Percentiles rank a stretch among this genome's conserved stretches.
Evolutionary conservation across 1,140 invertebrate species (phyloP).

Genomic region (Laupala kohalensis): DNA sequence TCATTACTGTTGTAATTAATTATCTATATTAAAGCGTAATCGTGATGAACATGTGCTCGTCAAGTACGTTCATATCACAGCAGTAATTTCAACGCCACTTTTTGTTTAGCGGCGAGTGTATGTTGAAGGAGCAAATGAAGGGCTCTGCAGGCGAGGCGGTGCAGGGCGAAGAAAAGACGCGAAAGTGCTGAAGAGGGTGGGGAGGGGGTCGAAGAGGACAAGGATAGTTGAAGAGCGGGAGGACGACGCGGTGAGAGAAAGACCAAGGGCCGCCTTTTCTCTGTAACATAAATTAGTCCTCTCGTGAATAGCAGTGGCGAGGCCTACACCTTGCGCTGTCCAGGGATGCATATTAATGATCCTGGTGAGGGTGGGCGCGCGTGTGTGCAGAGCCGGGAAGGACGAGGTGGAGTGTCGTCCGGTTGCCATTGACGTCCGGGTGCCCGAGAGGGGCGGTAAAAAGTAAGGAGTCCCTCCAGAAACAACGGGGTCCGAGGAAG

Average conservation of each 20-base stretch:
- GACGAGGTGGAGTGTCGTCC: not conserved
- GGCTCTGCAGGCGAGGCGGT: not conserved
- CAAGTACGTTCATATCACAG: no score
- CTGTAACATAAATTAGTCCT: not conserved
- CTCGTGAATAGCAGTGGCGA: not conserved
- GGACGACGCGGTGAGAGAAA: not conserved
- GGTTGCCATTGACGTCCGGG: not conserved
- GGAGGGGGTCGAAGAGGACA: not conserved
- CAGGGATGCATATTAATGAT: not conserved
- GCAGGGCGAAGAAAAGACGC: not conserved
- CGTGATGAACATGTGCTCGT: no score
- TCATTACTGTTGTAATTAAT: no score
- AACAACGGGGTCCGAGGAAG: not conserved
- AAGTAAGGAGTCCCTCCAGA: not conserved
- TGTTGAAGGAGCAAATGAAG: no score
- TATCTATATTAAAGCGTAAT: no score
- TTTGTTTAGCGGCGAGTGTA: no score
- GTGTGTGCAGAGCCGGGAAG: not conserved
- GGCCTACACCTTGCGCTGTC: not conserved
- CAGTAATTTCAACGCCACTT: no score
- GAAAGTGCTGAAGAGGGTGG: not conserved
- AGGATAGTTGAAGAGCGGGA: not conserved
- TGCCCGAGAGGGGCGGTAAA: not conserved
- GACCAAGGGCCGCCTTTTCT: not conserved
- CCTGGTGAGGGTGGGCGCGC: no score